A percentile compares a stretch with the other conserved stretches of the same genome.
Evolutionary conservation across 2,797 vertebrate species (phyloP).

Genomic region (Coregonus sp.): DNA sequence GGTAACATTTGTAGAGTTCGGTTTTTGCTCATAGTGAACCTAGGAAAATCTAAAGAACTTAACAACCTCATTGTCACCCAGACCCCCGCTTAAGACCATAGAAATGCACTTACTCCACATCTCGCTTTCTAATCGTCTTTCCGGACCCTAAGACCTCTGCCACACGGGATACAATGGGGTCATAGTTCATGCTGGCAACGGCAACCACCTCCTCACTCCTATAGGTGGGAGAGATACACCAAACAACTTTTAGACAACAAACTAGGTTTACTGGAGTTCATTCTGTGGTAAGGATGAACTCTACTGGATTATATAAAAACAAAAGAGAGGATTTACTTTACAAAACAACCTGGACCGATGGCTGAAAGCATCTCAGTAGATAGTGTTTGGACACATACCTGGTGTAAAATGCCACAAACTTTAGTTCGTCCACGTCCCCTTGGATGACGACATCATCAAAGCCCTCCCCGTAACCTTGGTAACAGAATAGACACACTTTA

Average conservation of each 20-base stretch:
- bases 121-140: constrained; percentile 92
- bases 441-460: constrained; percentile 98
- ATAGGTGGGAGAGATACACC: constrained; percentile 35
- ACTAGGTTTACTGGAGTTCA: neutral
- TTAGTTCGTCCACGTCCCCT: constrained; percentile 94
- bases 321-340: too few relatives aligned
- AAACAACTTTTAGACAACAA: neutral
- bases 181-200: constrained; percentile 98
- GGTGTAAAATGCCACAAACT: constrained; percentile 98
- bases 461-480: constrained; percentile 92
- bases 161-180: constrained; percentile 96
- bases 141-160: constrained; percentile 93
- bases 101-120: constrained; percentile 92
- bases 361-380: neutral
- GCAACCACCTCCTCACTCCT: constrained; percentile 96
- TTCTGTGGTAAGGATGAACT: neutral
- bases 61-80: constrained; percentile 40
- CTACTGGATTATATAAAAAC: neutral
- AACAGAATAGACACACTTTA: constrained; percentile 28
- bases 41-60: constrained; percentile 32
- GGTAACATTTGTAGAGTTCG: constrained; percentile 25
- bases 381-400: constrained; percentile 78
- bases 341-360: too few relatives aligned
- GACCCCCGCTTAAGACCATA: constrained; percentile 24
- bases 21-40: too few relatives aligned